Conservation (phyloP, 1,140 invertebrate genomes). For the Anadara kagoshimensis region DNA sequence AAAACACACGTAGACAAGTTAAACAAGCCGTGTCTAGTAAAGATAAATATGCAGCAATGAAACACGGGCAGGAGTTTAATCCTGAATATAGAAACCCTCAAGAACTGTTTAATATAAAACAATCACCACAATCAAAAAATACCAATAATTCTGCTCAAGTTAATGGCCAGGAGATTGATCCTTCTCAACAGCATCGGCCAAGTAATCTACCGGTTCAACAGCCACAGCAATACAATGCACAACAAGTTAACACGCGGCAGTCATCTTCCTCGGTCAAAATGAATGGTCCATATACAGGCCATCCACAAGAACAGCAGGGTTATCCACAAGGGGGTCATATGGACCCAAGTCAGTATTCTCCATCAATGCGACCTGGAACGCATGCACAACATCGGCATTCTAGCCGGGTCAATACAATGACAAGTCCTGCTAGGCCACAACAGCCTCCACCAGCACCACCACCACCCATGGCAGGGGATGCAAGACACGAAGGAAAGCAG, state of each 20-base stretch:
- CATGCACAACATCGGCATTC: slow-evolving; percentile 2
- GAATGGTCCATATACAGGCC: slow-evolving; percentile 35
- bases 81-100: slow-evolving; percentile 34
- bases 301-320: slow-evolving; percentile 16
- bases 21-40: slow-evolving; percentile 48
- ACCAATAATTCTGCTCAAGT: too few relatives aligned
- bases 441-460: slow-evolving; percentile 75
- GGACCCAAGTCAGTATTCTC: too few relatives aligned
- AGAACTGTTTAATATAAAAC: slow-evolving; percentile 3
- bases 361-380: too few relatives aligned
- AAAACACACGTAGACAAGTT: slow-evolving; percentile 32
- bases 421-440: slow-evolving; percentile 58
- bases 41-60: slow-evolving; percentile 55
- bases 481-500: slow-evolving; percentile 14
- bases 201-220: slow-evolving; percentile 5
- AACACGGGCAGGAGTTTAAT: slow-evolving; percentile 55
- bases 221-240: too few relatives aligned
- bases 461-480: slow-evolving; percentile 76
- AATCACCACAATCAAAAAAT: too few relatives aligned
- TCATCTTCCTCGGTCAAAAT: slow-evolving; percentile 18
- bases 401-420: slow-evolving; percentile 4
- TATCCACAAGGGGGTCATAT: slow-evolving; percentile 11
- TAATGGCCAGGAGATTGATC: too few relatives aligned
- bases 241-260: too few relatives aligned
- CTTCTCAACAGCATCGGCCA: slow-evolving; percentile 1